These are phyloP conservation scores for Pristionchus japonicus DNA, from an alignment of 2,888 invertebrate genomes.

Conservation along the genomic window DNA sequence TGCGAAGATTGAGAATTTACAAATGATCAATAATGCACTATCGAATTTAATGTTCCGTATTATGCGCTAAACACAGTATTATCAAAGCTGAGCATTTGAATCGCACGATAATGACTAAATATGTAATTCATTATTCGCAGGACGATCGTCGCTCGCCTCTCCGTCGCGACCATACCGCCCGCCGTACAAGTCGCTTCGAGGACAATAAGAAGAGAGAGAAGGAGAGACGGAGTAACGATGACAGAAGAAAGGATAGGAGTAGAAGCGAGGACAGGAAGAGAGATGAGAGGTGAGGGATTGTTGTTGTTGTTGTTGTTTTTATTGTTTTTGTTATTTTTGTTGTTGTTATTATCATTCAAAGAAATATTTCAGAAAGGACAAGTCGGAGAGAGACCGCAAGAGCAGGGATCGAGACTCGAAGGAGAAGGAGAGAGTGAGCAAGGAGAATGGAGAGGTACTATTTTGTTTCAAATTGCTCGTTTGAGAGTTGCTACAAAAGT, in stretches of 20 bases:
- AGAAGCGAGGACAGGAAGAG: conserved; percentile 16
- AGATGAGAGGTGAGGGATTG: not conserved
- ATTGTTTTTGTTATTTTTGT: not conserved
- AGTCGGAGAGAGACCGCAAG: not conserved
- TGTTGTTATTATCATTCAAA: not conserved
- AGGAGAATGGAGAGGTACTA: not conserved
- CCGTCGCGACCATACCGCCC: not conserved
- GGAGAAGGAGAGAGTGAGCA: not conserved
- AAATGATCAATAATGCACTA: no score
- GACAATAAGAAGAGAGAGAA: not conserved
- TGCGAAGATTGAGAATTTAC: no score
- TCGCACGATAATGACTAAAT: no score
- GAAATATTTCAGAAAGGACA: not conserved
- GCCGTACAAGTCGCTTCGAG: not conserved
- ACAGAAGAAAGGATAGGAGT: not conserved
- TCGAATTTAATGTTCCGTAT: no score
- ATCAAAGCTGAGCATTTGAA: no score
- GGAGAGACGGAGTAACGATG: not conserved
- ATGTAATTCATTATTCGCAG: no score
- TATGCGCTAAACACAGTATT: no score
- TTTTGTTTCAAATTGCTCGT: not conserved
- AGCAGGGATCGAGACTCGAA: not conserved
- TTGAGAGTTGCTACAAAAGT: not conserved
- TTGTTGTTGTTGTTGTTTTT: not conserved
- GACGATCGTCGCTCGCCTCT: not conserved